These are phyloP conservation scores for Archilochus colubris DNA, from an alignment of 2,113 vertebrate species.

Conservation along the genomic window DNA sequence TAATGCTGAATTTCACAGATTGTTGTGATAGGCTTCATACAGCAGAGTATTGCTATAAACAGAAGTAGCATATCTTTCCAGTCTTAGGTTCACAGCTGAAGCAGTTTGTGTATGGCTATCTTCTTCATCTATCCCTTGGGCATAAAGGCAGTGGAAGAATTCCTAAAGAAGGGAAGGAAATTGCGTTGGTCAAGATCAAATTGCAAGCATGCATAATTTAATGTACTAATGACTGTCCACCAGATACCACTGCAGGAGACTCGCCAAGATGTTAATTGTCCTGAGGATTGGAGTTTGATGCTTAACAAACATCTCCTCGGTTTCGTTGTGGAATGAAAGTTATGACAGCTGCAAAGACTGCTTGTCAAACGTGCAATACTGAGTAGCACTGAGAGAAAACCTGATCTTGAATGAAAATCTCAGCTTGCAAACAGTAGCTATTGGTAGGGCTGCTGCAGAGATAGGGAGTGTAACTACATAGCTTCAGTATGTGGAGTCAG, in stretches of 20 bases:
- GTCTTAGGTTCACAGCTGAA: not conserved
- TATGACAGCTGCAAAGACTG: not conserved
- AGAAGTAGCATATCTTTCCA: not conserved
- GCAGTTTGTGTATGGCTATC: not conserved
- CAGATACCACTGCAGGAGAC: not conserved
- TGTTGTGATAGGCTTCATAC: not conserved
- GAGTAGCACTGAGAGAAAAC: not conserved
- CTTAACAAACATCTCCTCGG: not conserved
- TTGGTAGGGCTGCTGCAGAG: not conserved
- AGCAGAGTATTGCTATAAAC: not conserved
- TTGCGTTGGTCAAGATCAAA: not conserved
- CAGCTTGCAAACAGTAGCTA: not conserved
- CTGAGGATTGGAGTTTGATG: not conserved
- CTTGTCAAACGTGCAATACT: not conserved
- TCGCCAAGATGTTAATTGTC: conserved; percentile 22
- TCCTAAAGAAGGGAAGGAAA: conserved; percentile 48
- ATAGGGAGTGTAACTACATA: not conserved
- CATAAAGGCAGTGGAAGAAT: conserved; percentile 45
- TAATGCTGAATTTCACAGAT: not conserved
- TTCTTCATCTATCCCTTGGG: conserved; percentile 47
- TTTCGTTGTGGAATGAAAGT: not conserved
- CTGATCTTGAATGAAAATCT: not conserved
- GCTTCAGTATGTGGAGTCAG: not conserved
- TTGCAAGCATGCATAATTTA: conserved; percentile 18
- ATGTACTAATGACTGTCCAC: conserved; percentile 4